Conservation (phyloP, 92 coral and sea anemone genomes). For the Porites divaricata region DNA sequence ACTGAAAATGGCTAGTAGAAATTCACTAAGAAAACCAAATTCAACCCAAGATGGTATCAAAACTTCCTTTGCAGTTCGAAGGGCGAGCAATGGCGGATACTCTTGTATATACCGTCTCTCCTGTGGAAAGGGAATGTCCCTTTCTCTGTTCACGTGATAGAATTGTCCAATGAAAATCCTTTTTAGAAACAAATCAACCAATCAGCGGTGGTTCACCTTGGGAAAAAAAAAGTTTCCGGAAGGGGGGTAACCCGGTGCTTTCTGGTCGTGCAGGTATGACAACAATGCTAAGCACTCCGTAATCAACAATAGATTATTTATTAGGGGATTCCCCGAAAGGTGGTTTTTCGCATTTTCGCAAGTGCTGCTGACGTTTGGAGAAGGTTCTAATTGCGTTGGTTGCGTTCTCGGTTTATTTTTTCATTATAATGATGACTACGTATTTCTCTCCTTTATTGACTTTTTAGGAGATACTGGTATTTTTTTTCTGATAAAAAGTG, state of each 20-base stretch:
- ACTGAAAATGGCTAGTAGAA: neutral
- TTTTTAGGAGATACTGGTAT: too few species aligned
- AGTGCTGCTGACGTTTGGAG: neutral
- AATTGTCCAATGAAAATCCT: constrained; percentile 6
- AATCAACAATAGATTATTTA: constrained; percentile 35
- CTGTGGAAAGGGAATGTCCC: constrained; percentile 72
- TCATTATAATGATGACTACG: constrained; percentile 3
- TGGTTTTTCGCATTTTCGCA: constrained; percentile 14
- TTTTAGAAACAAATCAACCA: constrained; percentile 32
- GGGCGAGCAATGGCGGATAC: constrained; percentile 78
- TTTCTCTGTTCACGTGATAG: constrained; percentile 44
- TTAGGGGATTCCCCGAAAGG: constrained; percentile 92
- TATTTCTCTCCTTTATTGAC: neutral
- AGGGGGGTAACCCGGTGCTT: neutral
- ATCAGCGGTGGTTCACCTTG: constrained; percentile 40
- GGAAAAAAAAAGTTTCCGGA: neutral
- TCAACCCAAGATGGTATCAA: neutral
- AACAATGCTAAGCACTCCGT: constrained; percentile 22
- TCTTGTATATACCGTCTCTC: constrained; percentile 17
- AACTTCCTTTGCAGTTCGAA: constrained; percentile 1
- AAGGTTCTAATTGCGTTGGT: neutral
- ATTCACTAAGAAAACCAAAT: neutral
- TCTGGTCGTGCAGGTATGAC: constrained; percentile 52
- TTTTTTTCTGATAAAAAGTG: neutral
- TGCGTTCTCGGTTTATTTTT: neutral